Conservation (phyloP, 2,888 invertebrate species). For the Thymelicus sylvestris region DNA sequence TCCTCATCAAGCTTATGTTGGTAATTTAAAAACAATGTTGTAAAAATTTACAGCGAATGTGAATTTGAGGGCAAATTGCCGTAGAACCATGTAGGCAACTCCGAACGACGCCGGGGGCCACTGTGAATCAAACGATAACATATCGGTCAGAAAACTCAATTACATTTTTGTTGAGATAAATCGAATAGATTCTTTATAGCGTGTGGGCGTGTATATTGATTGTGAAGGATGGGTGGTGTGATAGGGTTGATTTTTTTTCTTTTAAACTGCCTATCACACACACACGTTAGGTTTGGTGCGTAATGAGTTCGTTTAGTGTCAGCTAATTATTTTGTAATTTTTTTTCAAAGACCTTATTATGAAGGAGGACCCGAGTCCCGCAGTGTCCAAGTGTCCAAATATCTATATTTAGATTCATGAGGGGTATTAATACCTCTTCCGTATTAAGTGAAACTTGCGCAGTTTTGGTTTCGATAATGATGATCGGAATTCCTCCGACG, state of each 20-base stretch:
- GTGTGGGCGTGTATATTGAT: constrained; percentile 2
- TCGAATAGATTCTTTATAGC: constrained; percentile 16
- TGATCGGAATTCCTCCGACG: too few species aligned
- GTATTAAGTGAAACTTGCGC: too few species aligned
- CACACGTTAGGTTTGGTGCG: too few species aligned
- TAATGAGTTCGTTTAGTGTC: too few species aligned
- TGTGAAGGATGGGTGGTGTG: neutral
- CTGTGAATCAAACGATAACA: constrained; percentile 35
- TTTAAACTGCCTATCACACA: neutral
- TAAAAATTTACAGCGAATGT: constrained; percentile 71
- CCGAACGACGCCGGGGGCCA: constrained; percentile 11
- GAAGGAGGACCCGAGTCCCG: too few species aligned
- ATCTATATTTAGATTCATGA: too few species aligned
- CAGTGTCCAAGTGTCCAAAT: too few species aligned
- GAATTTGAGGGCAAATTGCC: constrained; percentile 72
- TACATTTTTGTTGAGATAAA: constrained; percentile 26
- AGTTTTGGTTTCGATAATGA: too few species aligned
- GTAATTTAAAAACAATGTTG: constrained; percentile 81
- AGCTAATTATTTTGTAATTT: too few species aligned
- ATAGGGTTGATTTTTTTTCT: neutral
- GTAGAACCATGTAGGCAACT: constrained; percentile 51
- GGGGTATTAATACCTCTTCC: too few species aligned
- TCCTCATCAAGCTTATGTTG: constrained; percentile 74
- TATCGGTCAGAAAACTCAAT: constrained; percentile 31
- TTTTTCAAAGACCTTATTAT: too few species aligned